Base-by-base conservation (phyloP, 2,888 invertebrate genomes). In the Danaus chrysippus region DNA sequence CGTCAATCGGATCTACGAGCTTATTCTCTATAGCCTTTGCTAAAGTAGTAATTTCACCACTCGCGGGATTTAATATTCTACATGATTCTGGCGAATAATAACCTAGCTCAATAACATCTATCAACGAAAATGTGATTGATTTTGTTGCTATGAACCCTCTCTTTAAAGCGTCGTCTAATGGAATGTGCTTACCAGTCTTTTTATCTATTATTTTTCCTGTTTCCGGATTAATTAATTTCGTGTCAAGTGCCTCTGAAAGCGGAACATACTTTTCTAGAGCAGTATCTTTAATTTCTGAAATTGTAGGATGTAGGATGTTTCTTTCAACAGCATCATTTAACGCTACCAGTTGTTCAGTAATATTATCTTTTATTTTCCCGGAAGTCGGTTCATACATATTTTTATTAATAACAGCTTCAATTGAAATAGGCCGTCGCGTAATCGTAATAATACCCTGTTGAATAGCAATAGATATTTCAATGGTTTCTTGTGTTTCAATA, bases 241-340 rank as follows among this genome's bases (percentile, higher is more conserved):
- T 92, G 56, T 93, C 89, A 55, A 97, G 87, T 42, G 96, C 96
- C 79, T 96, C 95, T 54, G 93, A 93, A 56, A 98, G 88, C 6
- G 95, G 93, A 1, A 97, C 82, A 69, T 94, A 94, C 69, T 93
- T 93, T 59, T 95, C 94, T 55, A 93, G 92, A 72, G 93, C 92
- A 0, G 95, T 94, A 78, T 97, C 96, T 78, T 95, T 95, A 68
- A 97, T 94, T 82, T 95, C 93, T 6, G 96, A 95, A 70, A 96
- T 95, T 66, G 94, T 94, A 1, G 96, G 94, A 83, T 97, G 96
- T 41, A 98, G 92, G 67, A 97, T 93, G 71, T 95, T 95, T 73
- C 95, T 92, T 69, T 94, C 93, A 56, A 97, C 93, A 1, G 96
- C 95, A 75, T 96, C 96, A 58, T 93, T 92, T 17, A 98, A 92